Percentiles rank a stretch among this genome's conserved stretches.
Conservation (phyloP, 2,888 invertebrate species). For the Agapostemon virescens region DNA sequence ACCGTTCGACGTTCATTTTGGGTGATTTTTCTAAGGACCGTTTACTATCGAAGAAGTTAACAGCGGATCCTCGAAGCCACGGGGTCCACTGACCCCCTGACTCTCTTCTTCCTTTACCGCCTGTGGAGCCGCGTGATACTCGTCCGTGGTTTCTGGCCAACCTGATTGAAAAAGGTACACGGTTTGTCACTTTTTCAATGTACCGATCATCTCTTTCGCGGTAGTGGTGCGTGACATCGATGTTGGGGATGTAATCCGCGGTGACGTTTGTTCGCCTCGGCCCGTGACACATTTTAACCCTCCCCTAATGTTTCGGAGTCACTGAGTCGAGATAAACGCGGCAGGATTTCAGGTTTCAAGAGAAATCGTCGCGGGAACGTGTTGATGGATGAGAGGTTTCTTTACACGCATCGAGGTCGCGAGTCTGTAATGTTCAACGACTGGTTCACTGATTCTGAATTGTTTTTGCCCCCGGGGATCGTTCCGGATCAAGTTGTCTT, state of each 20-base stretch:
- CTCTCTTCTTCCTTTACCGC: background rate
- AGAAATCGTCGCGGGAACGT: constrained; percentile 5
- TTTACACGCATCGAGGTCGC: constrained; percentile 8
- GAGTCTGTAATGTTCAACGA: constrained; percentile 3
- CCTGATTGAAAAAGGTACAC: constrained; percentile 44
- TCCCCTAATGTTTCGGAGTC: background rate
- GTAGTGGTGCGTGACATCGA: background rate
- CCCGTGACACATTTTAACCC: no score
- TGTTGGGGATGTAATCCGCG: background rate
- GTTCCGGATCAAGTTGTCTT: background rate
- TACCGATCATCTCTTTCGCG: background rate
- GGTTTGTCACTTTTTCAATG: constrained; percentile 2
- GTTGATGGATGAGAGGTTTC: background rate
- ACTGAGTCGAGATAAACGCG: background rate
- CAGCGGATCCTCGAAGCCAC: background rate
- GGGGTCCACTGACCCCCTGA: background rate
- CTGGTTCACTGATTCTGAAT: constrained; percentile 20
- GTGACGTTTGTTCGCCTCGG: background rate
- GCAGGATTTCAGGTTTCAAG: background rate
- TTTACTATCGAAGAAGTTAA: background rate
- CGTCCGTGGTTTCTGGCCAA: constrained; percentile 28
- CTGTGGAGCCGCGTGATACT: background rate
- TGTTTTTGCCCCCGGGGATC: background rate
- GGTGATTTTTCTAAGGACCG: constrained; percentile 24
- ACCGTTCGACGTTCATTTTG: background rate